These are phyloP conservation scores for Sebastes hubbsi DNA, from an alignment of 2,797 vertebrate genomes.

Conservation along the genomic window DNA sequence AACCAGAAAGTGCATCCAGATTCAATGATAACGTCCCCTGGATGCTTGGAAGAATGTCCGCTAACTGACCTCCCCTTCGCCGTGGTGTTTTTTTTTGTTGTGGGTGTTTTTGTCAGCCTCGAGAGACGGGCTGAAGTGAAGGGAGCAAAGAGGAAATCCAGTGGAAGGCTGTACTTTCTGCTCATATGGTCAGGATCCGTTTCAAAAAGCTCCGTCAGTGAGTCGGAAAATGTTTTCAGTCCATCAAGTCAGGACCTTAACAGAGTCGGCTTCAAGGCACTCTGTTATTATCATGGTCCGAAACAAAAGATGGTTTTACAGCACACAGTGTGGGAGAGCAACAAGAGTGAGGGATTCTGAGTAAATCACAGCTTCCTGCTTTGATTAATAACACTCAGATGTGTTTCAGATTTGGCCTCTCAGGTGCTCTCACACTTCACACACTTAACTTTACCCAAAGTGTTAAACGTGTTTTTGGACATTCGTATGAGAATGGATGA, in stretches of 20 bases:
- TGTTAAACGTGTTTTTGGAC: too few species aligned
- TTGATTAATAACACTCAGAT: too few species aligned
- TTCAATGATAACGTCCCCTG: conserved; percentile 3
- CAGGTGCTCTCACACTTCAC: too few species aligned
- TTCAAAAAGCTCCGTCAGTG: not conserved
- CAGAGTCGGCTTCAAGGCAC: not conserved
- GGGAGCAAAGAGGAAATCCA: not conserved
- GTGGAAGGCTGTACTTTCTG: not conserved
- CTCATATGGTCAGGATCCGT: conserved; percentile 4
- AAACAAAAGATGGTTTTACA: not conserved
- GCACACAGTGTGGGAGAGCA: too few species aligned
- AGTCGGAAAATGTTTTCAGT: not conserved
- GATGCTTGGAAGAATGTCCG: not conserved
- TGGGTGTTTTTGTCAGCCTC: not conserved
- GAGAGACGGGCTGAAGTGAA: not conserved
- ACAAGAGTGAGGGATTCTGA: too few species aligned
- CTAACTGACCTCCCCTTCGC: not conserved
- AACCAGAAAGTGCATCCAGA: conserved; percentile 35
- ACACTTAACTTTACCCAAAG: too few species aligned
- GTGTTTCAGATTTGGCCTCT: too few species aligned
- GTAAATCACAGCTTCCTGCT: too few species aligned
- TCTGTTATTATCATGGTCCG: not conserved
- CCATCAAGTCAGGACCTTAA: not conserved
- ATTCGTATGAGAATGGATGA: too few species aligned
- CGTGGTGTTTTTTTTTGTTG: not conserved